Base-by-base conservation (phyloP, 2,888 invertebrate species). In the Chrysolina oricalcia region DNA sequence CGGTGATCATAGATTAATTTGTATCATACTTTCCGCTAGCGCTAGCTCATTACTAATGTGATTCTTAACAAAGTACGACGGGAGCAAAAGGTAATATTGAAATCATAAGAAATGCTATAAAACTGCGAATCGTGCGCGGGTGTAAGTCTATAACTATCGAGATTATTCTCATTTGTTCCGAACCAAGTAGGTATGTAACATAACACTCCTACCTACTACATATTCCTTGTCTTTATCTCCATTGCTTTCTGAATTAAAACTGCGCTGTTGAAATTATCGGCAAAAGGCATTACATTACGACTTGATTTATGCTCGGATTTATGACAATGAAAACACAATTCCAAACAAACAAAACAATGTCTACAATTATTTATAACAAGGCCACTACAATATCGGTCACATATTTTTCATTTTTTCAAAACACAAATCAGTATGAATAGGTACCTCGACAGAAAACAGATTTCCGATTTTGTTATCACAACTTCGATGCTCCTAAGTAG, bases 141-240 rank as follows among this genome's bases (percentile, higher is more conserved):
- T 8, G 27, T 59, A 27, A 27, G 19, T 21, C 21, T 53, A 19
- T 53, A 53, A 17, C 53, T 11, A 21, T 19, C 19, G 0, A 17
- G 21, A 19, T 53, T 27, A 59, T 27, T 59, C 15, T 15, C 27
- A 59, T 27, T 59, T n/a, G 59, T 59, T 27, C n/a, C 15, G 6
- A 19, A 50, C 50, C 10, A 50, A 9, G 59, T 27, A 59, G n/a
- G 59, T 27, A 59, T 59, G 59, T 59, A 59, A 27, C 59, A 59
- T 15, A 27, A 23, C 59, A 27, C 27, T 13, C 46, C 46, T 59
- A 59, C 59, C 27, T 59, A 59, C 5, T 11, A 59, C 23, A 27
- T 59, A 59, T 59, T 59, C 23, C n/a, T 59, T 27, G 23, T 59
- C 13, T 27, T 59, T 27, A 27, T 59, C 3, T 27, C 1, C 23